A percentile compares a stretch with the other conserved stretches of the same genome.
Conservation (phyloP, 2,797 vertebrate genomes). For the Tapera naevia region DNA sequence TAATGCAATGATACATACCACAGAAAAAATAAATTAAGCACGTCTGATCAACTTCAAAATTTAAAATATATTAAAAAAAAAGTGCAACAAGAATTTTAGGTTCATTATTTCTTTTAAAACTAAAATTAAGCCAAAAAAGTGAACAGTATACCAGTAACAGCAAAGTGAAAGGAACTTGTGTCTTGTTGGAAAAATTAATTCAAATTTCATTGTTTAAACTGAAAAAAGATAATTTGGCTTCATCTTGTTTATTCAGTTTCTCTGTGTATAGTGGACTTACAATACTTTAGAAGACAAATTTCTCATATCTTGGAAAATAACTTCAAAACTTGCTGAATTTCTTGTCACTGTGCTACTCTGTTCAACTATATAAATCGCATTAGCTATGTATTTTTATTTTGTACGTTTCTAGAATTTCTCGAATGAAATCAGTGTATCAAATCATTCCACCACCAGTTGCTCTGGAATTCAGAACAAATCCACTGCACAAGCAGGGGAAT, state of each 20-base stretch:
- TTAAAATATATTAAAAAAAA: not conserved
- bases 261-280: not conserved
- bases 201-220: not conserved
- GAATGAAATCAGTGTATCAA: not conserved
- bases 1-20: not conserved
- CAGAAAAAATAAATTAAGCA: not conserved
- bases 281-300: not conserved
- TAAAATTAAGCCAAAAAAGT: not conserved
- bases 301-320: not conserved
- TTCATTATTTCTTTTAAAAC: not conserved
- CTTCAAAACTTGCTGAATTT: not conserved
- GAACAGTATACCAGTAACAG: not conserved
- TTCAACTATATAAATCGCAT: not conserved
- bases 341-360: not conserved
- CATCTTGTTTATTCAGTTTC: not conserved
- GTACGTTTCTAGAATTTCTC: not conserved
- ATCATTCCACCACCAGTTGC: not conserved
- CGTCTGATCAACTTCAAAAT: not conserved
- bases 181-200: not conserved
- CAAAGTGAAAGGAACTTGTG: not conserved
- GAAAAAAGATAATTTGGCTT: not conserved
- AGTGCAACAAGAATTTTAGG: not conserved
- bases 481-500: not conserved
- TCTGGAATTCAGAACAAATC: not conserved
- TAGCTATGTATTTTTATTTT: not conserved